Evolutionary conservation across 1,140 invertebrate genomes (phyloP).

Genomic region (Ptiloglossa arizonensis): DNA sequence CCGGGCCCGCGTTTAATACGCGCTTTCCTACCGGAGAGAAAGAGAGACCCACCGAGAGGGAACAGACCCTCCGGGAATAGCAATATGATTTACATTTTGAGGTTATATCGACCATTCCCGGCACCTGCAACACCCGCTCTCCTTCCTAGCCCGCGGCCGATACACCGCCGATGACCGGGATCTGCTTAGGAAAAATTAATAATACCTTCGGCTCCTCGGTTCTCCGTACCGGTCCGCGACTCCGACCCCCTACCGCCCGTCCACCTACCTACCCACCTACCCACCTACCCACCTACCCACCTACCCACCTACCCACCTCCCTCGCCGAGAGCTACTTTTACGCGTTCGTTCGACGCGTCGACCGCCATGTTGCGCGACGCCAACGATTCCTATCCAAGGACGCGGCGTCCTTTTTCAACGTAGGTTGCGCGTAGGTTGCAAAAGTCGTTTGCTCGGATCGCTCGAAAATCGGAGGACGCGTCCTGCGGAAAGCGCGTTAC

Average conservation of each 20-base stretch:
- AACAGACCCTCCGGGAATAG: constrained; percentile 68
- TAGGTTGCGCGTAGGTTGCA: too few species aligned
- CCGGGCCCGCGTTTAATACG: constrained; percentile 67
- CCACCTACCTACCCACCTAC: too few species aligned
- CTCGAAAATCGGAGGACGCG: neutral
- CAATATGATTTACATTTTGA: constrained; percentile 82
- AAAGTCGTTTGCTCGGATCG: too few species aligned
- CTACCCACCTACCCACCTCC: too few species aligned
- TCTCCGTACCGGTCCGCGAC: neutral
- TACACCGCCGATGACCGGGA: constrained; percentile 75
- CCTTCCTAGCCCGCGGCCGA: constrained; percentile 65
- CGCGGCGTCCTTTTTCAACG: too few species aligned
- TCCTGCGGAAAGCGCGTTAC: neutral
- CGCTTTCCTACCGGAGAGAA: constrained; percentile 2
- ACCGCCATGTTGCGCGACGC: too few species aligned
- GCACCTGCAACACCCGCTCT: constrained; percentile 78
- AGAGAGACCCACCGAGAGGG: constrained; percentile 34
- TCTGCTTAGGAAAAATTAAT: constrained; percentile 76
- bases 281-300: too few species aligned
- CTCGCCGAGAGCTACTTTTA: too few species aligned
- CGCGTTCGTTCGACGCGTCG: too few species aligned
- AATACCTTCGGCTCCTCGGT: constrained; percentile 42
- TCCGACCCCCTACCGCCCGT: too few species aligned
- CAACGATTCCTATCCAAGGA: too few species aligned
- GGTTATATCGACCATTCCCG: constrained; percentile 81